These are phyloP conservation scores for Trileptium ribeirensis DNA, from an alignment of 2,888 invertebrate genomes.

Conservation along the genomic window DNA sequence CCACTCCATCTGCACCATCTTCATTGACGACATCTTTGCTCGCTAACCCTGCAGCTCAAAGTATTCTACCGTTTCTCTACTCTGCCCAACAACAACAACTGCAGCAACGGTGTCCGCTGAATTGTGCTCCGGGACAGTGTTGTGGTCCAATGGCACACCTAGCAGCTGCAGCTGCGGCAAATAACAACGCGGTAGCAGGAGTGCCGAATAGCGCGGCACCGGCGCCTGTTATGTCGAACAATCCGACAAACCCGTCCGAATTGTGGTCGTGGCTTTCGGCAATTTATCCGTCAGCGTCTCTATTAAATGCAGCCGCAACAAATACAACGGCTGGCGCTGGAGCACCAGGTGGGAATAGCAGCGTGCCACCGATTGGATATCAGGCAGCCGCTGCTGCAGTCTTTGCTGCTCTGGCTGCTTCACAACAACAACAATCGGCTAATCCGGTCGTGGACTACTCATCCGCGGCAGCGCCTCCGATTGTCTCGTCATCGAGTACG, in stretches of 20 bases:
- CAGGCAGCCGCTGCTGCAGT: neutral
- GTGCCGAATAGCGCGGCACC: neutral
- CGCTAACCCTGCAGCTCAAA: neutral
- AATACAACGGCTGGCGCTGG: neutral
- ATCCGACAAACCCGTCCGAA: neutral
- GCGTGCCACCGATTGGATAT: too few relatives aligned
- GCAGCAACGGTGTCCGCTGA: neutral
- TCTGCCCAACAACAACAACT: too few relatives aligned
- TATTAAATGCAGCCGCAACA: neutral
- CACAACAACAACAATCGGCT: neutral
- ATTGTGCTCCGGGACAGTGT: neutral
- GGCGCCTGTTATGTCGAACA: neutral
- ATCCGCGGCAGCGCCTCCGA: neutral
- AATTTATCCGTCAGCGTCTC: neutral
- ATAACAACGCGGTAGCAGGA: too few relatives aligned
- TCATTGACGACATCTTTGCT: neutral
- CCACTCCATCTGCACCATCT: neutral
- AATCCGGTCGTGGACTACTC: neutral
- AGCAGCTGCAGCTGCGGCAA: too few relatives aligned
- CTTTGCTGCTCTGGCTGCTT: neutral
- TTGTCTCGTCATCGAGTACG: neutral
- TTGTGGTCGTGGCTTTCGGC: neutral
- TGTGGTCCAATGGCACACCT: neutral
- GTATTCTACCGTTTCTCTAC: neutral
- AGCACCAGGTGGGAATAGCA: neutral